phyloP scores from a whole-genome alignment of 2,113 vertebrate species.

The Anguilla japonica region DNA sequence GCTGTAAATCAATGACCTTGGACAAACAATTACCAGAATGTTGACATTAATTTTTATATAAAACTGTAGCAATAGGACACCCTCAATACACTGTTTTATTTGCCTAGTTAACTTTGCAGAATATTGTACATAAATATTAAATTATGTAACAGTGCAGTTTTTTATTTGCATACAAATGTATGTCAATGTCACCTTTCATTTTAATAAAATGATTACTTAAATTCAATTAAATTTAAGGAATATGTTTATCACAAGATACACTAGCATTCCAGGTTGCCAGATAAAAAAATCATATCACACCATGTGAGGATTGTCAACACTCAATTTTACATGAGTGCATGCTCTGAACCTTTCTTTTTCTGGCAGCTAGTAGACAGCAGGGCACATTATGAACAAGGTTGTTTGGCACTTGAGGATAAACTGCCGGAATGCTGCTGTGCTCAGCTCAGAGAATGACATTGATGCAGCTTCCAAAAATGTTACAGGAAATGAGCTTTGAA shows the following conservation, averaged over 20 bases:
- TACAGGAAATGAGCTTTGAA: neutral
- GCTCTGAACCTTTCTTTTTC: neutral
- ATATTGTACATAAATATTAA: neutral
- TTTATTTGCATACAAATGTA: neutral
- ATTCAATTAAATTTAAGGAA: neutral
- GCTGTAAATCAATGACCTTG: no score
- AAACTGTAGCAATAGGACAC: no score
- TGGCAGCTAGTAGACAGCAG: neutral
- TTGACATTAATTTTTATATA: no score
- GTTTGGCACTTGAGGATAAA: conserved; percentile 6
- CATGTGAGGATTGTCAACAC: neutral
- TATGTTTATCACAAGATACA: neutral
- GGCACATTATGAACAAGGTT: neutral
- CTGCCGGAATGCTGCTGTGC: neutral
- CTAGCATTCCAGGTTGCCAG: neutral
- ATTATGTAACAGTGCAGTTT: neutral
- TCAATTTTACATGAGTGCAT: conserved; percentile 7
- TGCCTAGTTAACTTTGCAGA: no score
- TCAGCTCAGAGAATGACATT: neutral
- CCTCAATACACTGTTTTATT: no score
- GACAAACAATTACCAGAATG: no score
- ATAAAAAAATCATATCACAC: neutral
- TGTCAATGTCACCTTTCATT: neutral
- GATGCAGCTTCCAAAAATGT: neutral
- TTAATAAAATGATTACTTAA: neutral